These are phyloP conservation scores for Petrosia ficiformis DNA, from an alignment of 37 sponge, comb jelly and placozoan species.

Conservation along the genomic window DNA sequence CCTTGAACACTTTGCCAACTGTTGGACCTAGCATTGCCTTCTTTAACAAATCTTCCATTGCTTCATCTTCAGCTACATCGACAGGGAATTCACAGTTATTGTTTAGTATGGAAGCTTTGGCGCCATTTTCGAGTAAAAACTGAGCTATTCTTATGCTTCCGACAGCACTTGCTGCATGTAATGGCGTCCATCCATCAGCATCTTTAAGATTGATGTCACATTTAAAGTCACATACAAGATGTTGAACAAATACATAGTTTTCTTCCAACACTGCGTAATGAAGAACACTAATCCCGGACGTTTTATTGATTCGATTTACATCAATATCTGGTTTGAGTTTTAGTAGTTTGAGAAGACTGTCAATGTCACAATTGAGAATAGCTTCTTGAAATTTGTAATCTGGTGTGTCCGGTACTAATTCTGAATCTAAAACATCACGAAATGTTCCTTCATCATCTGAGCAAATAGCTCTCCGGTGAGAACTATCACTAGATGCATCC, in stretches of 20 bases:
- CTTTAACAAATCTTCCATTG: constrained; percentile 69
- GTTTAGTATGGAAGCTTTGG: constrained; percentile 75
- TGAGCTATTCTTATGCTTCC: constrained; percentile 80
- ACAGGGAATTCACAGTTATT: constrained; percentile 82
- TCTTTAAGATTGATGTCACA: constrained; percentile 62
- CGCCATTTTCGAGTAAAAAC: constrained; percentile 81
- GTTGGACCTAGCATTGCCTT: constrained; percentile 76
- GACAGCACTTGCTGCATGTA: constrained; percentile 89
- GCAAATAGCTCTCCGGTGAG: constrained; percentile 12
- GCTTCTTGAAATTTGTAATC: constrained; percentile 89
- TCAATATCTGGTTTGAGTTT: constrained; percentile 59
- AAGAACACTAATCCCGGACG: constrained; percentile 69
- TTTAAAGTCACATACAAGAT: constrained; percentile 67
- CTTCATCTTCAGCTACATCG: constrained; percentile 71
- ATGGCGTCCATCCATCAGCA: constrained; percentile 80
- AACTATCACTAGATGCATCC: constrained; percentile 79
- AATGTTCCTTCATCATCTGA: constrained; percentile 43
- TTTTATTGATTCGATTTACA: constrained; percentile 67
- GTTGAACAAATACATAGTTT: constrained; percentile 73
- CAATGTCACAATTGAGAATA: constrained; percentile 57
- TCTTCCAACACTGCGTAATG: constrained; percentile 85
- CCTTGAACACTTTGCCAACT: too few relatives aligned
- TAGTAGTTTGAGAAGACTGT: constrained; percentile 49
- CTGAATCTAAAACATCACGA: constrained; percentile 44
- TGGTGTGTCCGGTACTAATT: constrained; percentile 45